Conservation (phyloP, 2,113 vertebrate genomes). For the Baryphthengus martii region DNA sequence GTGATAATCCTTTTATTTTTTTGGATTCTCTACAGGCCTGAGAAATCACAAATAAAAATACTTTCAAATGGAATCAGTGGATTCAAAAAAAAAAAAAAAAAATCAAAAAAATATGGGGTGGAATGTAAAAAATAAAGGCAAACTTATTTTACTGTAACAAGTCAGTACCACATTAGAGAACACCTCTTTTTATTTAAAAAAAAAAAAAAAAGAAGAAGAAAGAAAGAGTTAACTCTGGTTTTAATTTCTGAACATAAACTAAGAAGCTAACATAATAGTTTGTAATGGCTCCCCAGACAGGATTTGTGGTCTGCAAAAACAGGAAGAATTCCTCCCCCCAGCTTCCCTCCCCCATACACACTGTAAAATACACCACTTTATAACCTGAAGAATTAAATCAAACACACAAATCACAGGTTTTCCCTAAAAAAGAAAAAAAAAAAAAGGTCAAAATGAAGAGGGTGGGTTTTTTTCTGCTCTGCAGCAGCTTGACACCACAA, state of each 20-base stretch:
- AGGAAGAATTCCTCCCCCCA: conserved; percentile 48
- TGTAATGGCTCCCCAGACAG: conserved; percentile 13
- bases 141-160: too few relatives aligned
- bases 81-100: too few relatives aligned
- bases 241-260: conserved; percentile 32
- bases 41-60: background rate
- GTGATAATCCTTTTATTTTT: background rate
- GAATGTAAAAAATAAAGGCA: background rate
- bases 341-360: background rate
- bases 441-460: conserved; percentile 23
- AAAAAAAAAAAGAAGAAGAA: background rate
- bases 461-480: background rate
- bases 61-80: background rate
- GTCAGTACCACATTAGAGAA: too few relatives aligned
- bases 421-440: background rate
- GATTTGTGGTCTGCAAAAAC: conserved; percentile 57
- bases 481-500: conserved; percentile 30
- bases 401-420: conserved; percentile 25
- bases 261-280: conserved; percentile 37
- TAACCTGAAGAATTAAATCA: conserved; percentile 53
- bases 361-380: conserved; percentile 24
- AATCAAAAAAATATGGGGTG: background rate
- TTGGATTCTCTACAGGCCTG: background rate
- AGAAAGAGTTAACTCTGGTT: background rate
- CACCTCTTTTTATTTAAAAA: background rate